A percentile compares a stretch with the other conserved stretches of the same genome.
Evolutionary conservation across 30 jellyfish, hydroid and myxozoan species (phyloP).

Genomic region (Aurelia sp.): DNA sequence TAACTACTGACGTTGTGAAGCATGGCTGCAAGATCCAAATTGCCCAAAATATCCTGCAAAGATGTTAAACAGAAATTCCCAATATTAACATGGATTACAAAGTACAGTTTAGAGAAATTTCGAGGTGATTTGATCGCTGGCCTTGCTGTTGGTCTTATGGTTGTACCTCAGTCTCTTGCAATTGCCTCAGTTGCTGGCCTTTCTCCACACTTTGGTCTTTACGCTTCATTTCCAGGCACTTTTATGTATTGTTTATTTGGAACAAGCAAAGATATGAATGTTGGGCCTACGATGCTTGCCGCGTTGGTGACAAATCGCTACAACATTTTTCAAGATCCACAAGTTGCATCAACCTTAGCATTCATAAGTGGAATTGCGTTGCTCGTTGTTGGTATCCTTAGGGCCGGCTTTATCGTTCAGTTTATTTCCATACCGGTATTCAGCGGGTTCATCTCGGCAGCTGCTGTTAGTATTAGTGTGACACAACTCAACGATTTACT

Average conservation of each 20-base stretch:
- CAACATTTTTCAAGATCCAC: constrained; percentile 28
- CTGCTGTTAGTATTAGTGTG: constrained; percentile 55
- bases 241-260: constrained; percentile 81
- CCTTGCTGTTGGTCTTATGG: constrained; percentile 78
- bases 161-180: constrained; percentile 86
- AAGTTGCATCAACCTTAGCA: constrained; percentile 70
- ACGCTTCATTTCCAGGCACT: constrained; percentile 82
- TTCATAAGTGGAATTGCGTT: constrained; percentile 64
- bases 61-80: constrained; percentile 64
- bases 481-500: constrained; percentile 65
- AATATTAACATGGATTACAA: constrained; percentile 45
- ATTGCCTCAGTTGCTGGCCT: constrained; percentile 85
- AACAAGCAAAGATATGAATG: constrained; percentile 73
- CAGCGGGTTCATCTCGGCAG: constrained; percentile 87
- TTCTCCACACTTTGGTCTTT: constrained; percentile 86
- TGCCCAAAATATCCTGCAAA: too few species aligned
- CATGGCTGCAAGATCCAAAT: too few species aligned
- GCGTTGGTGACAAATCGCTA: constrained; percentile 68
- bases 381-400: constrained; percentile 56
- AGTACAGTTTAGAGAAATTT: constrained; percentile 51
- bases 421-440: constrained; percentile 80
- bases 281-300: constrained; percentile 83
- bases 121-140: constrained; percentile 86
- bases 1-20: too few species aligned
- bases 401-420: constrained; percentile 71